Conservation (phyloP, 2,888 invertebrate genomes). For the Notodonta dromedarius region DNA sequence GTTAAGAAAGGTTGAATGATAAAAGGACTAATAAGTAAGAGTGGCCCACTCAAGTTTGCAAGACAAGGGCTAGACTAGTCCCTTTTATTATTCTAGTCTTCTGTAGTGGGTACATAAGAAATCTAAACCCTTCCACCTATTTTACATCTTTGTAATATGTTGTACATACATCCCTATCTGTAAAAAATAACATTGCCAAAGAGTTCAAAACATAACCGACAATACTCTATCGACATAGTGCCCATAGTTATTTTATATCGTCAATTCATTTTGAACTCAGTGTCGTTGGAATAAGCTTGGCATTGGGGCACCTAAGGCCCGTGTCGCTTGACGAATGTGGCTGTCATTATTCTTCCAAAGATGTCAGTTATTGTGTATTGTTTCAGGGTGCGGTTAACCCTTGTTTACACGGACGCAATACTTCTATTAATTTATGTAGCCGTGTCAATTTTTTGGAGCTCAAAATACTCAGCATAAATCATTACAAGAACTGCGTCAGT, state of each 20-base stretch:
- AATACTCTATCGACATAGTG: slow-evolving; percentile 29
- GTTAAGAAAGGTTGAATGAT: no score
- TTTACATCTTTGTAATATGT: slow-evolving; percentile 9
- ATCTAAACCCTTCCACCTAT: slow-evolving; percentile 1
- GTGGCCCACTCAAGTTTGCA: no score
- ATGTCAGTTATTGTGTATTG: slow-evolving; percentile 19
- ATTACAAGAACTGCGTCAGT: no score
- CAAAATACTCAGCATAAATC: no score
- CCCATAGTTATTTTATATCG: slow-evolving; percentile 16
- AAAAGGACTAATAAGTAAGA: no score
- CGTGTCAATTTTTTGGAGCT: no score
- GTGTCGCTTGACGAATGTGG: slow-evolving; percentile 26
- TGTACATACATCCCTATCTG: slow-evolving; percentile 22
- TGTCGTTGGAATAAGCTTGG: background rate
- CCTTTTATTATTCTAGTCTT: background rate
- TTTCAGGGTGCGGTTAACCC: background rate
- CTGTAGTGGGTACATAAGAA: background rate
- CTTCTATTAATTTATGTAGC: no score
- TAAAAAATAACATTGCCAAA: slow-evolving; percentile 34
- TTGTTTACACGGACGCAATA: no score
- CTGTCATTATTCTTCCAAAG: slow-evolving; percentile 43
- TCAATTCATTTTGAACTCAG: background rate
- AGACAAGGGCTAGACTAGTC: no score
- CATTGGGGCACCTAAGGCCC: background rate
- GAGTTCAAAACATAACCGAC: slow-evolving; percentile 41